These are phyloP conservation scores for Eremobia ochroleuca DNA, from an alignment of 2,888 invertebrate genomes.

Conservation along the genomic window DNA sequence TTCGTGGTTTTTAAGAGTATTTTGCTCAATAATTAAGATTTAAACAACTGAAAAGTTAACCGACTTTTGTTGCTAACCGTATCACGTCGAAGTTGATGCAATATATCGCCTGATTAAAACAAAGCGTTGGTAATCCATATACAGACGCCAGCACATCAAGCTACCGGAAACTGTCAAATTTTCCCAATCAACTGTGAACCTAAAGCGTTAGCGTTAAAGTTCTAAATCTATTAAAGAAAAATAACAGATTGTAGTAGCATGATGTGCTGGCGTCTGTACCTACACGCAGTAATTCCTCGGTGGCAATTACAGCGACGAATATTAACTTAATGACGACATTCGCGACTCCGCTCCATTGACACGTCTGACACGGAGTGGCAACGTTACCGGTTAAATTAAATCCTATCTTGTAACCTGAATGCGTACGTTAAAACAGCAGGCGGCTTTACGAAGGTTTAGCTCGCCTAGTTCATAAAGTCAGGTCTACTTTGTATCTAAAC, in stretches of 20 bases:
- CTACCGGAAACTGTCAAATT: too few species aligned
- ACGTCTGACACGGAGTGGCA: conserved; percentile 46
- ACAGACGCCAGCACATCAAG: too few species aligned
- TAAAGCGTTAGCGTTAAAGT: too few species aligned
- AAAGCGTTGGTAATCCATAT: conserved; percentile 18
- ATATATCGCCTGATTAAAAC: conserved; percentile 29
- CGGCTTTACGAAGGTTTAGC: conserved; percentile 43
- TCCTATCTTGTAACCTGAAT: conserved; percentile 43
- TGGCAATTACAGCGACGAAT: conserved; percentile 37
- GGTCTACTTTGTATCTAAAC: conserved; percentile 45
- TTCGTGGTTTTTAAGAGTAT: neutral
- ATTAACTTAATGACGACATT: conserved; percentile 58
- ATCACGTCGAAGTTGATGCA: neutral
- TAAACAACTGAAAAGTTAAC: neutral
- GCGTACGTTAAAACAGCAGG: conserved; percentile 42
- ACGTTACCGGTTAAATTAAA: conserved; percentile 57
- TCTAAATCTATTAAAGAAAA: too few species aligned
- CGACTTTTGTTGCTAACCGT: neutral
- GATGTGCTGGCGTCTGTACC: too few species aligned
- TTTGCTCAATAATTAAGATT: neutral
- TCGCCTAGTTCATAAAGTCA: conserved; percentile 55
- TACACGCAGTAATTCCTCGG: conserved; percentile 36
- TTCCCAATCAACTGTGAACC: too few species aligned
- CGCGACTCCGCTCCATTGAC: conserved; percentile 39
- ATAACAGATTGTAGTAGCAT: too few species aligned